These are phyloP conservation scores for Omphaloscelis lunosa DNA, from an alignment of 2,888 invertebrate species.

Conservation along the genomic window DNA sequence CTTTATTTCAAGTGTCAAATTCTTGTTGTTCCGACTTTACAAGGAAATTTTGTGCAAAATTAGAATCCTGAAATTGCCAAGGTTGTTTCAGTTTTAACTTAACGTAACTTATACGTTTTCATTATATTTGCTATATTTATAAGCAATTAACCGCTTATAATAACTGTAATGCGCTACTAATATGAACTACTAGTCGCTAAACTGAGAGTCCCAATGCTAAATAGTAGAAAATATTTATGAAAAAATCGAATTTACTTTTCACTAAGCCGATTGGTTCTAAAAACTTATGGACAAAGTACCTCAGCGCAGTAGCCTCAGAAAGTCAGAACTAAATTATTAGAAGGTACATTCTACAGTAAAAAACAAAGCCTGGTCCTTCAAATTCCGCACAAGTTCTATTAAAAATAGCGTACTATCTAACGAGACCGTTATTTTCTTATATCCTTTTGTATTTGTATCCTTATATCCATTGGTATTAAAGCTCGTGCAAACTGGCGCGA, in stretches of 20 bases:
- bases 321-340: not conserved
- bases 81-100: constrained; percentile 12
- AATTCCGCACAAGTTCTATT: not conserved
- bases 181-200: constrained; percentile 10
- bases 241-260: not conserved
- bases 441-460: too few relatives aligned
- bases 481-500: too few relatives aligned
- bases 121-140: not conserved
- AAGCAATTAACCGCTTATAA: constrained; percentile 3
- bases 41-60: constrained; percentile 10
- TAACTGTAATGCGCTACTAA: not conserved
- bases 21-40: constrained; percentile 3
- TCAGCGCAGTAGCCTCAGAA: not conserved
- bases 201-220: not conserved
- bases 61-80: constrained; percentile 30
- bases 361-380: not conserved
- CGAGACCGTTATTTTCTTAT: constrained; percentile 13
- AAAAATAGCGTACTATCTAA: constrained; percentile 14
- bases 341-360: not conserved
- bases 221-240: not conserved
- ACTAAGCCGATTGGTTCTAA: not conserved
- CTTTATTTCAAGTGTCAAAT: constrained; percentile 24
- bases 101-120: not conserved
- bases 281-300: not conserved
- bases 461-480: too few relatives aligned